Percentiles rank a stretch among this genome's conserved stretches.
Evolutionary conservation across 2,797 vertebrate species (phyloP).

Genomic region (Distichodus sexfasciatus): DNA sequence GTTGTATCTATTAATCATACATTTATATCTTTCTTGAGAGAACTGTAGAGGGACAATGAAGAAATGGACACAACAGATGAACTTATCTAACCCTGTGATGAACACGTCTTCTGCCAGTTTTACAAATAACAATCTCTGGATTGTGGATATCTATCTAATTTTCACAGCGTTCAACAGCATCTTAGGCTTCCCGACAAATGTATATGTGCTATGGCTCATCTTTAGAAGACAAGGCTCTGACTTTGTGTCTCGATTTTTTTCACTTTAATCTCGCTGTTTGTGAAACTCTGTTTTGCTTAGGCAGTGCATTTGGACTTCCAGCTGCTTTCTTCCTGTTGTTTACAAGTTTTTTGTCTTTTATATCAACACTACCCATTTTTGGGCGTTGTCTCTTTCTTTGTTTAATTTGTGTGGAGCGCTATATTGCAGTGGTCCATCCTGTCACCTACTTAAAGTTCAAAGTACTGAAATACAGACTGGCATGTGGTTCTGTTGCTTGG

Average conservation of each 20-base stretch:
- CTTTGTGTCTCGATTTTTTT: conserved; percentile 7
- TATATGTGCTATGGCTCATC: conserved; percentile 13
- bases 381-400: no score
- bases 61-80: background rate
- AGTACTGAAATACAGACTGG: no score
- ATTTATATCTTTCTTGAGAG: no score
- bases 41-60: background rate
- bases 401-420: no score
- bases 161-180: background rate
- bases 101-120: no score
- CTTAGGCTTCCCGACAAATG: background rate
- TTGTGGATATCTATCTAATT: background rate
- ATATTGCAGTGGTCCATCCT: no score
- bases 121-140: background rate
- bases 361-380: background rate
- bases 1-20: no score
- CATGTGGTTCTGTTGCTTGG: no score
- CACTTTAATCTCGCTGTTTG: conserved; percentile 5
- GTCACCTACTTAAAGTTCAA: no score
- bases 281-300: background rate
- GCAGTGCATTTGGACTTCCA: background rate
- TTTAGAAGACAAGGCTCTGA: background rate
- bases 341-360: background rate
- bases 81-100: no score
- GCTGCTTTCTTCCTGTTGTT: background rate